Evolutionary conservation across 2,888 invertebrate genomes (phyloP), one percentile per base, ranked within the genome.

Genomic region (Ectropis crepuscularia): DNA sequence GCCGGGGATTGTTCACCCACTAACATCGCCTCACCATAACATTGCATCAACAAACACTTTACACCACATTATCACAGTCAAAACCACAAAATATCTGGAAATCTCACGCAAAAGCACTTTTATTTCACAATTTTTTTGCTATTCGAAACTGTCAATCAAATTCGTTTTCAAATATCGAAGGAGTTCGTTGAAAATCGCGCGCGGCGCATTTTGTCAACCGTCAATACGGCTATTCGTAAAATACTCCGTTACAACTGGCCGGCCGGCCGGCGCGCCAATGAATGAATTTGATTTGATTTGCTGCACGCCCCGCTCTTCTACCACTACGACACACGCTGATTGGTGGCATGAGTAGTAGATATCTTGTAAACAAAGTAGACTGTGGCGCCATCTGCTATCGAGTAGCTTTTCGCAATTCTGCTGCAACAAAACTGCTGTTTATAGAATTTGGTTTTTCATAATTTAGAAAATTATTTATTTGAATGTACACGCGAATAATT

Each of bases 1-100:
- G 92, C 92, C 90, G 92, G 92, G 73, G 92, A 89, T 72, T 87
- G 90, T 80, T 92, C 92, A 68, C 92, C 91, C 78, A 92, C 91
- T 76, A 92, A 88, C 92, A 92, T 92, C 78, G 80, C 88, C 84
- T 82, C 81, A 85, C 81, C 81, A 87, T 82, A 85, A 85, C 89
- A 91, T 87, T 77, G 79, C 85, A 87, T 79, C 71, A 71, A 75
- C 74, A 74, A 78, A 79, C 83, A 82, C 81, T 79, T 77, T 80
- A 83, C 86, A 85, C 79, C 81, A 85, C 73, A 76, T 71, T 79
- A 78, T 65, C 63, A 68, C 69, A 59, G 57, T 63, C 57, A 63
- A 63, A 68, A 61, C 48, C 74, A 73, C 72, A 71, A 80, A 78
- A 63, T 74, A 76, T 73, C 76, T 78, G 72, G 75, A 79, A 76